These are phyloP conservation scores for Brachyistius frenatus DNA, from an alignment of 2,113 vertebrate species.

Conservation along the genomic window DNA sequence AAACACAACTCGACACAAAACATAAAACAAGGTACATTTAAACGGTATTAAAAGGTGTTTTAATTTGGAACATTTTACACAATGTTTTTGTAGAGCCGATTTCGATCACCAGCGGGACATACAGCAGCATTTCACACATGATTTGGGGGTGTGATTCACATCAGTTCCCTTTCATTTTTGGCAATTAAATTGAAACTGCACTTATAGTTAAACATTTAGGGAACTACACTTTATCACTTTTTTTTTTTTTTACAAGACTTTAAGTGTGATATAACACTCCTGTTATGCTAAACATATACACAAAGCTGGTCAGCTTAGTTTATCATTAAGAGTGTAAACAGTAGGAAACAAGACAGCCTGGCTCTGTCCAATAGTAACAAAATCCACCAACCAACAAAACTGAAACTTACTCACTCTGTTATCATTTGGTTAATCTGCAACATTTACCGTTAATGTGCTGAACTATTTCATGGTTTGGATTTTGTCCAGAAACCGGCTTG, in stretches of 20 bases:
- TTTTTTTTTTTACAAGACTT: not conserved
- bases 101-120: not conserved
- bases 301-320: not conserved
- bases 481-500: no score
- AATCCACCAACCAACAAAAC: not conserved
- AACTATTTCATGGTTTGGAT: no score
- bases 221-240: not conserved
- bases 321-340: not conserved
- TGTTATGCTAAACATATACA: not conserved
- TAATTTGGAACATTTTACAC: slow-evolving; percentile 19
- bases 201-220: not conserved
- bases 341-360: no score
- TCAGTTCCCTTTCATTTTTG: slow-evolving; percentile 27
- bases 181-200: not conserved
- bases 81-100: not conserved
- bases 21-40: not conserved
- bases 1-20: not conserved
- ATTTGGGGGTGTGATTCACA: not conserved
- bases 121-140: not conserved
- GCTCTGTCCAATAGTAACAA: not conserved
- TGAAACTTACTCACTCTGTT: no score
- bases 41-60: slow-evolving; percentile 17
- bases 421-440: no score
- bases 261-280: not conserved
- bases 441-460: no score